Percentiles rank a stretch among this genome's conserved stretches.
phyloP scores from a whole-genome alignment of 2,797 vertebrate genomes.

The Rachycentron canadum region DNA sequence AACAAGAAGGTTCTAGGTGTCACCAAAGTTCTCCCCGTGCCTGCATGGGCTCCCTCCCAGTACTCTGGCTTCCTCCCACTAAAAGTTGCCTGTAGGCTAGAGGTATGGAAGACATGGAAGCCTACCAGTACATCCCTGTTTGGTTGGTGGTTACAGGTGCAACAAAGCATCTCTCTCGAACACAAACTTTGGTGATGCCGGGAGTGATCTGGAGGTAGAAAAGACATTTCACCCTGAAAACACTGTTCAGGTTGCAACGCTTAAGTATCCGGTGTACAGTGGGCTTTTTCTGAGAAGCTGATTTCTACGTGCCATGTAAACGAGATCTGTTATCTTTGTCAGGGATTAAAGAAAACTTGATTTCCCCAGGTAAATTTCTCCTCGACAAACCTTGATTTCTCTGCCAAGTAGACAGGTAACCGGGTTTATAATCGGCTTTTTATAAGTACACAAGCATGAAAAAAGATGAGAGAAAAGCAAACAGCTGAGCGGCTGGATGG shows the following conservation, averaged over 20 bases:
- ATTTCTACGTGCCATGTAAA: neutral
- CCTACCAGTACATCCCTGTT: neutral
- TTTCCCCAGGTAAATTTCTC: no score
- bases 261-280: no score
- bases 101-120: no score
- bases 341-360: no score
- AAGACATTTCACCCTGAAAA: neutral
- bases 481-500: neutral
- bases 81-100: no score
- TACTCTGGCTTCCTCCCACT: no score
- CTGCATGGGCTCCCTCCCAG: no score
- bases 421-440: neutral
- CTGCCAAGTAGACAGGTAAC: neutral
- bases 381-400: neutral
- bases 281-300: neutral
- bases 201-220: neutral
- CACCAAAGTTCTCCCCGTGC: no score
- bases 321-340: neutral
- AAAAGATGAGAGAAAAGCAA: neutral
- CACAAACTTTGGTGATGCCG: neutral
- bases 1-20: no score
- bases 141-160: neutral
- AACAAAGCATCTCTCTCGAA: neutral
- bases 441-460: neutral
- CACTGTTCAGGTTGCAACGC: neutral